Evolutionary conservation across 2,797 vertebrate species (phyloP).

Genomic region (Champsocephalus gunnari): DNA sequence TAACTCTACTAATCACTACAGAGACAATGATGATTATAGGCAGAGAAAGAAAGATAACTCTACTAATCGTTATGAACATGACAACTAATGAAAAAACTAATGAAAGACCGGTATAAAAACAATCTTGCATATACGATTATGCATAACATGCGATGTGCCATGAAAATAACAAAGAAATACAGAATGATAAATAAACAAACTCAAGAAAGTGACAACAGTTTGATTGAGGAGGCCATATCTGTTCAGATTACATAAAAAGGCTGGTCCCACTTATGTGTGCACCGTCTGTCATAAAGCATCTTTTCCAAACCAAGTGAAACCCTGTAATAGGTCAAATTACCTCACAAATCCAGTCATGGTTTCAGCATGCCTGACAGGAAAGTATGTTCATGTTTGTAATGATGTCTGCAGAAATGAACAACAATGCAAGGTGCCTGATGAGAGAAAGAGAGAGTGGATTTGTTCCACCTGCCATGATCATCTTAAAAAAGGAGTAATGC

Average conservation of each 20-base stretch:
- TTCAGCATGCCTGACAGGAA: not conserved
- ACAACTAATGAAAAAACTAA: not conserved
- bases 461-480: not conserved
- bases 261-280: not conserved
- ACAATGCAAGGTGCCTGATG: not conserved
- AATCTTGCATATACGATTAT: not conserved
- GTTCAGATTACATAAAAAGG: not conserved
- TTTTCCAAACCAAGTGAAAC: slow-evolving; percentile 15
- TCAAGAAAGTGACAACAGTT: not conserved
- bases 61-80: not conserved
- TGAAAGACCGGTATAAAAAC: not conserved
- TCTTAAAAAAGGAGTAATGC: not conserved
- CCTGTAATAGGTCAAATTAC: slow-evolving; percentile 1
- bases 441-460: not conserved
- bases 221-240: not conserved
- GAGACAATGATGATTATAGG: rapidly evolving
- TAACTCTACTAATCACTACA: not conserved
- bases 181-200: not conserved
- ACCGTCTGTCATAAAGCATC: slow-evolving; percentile 1
- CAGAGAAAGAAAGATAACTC: too few relatives aligned
- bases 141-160: not conserved
- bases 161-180: slow-evolving; percentile 12
- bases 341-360: not conserved
- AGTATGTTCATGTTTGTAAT: not conserved
- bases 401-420: not conserved